phyloP scores from a whole-genome alignment of 2,888 invertebrate species.

The Agrochola lota region DNA sequence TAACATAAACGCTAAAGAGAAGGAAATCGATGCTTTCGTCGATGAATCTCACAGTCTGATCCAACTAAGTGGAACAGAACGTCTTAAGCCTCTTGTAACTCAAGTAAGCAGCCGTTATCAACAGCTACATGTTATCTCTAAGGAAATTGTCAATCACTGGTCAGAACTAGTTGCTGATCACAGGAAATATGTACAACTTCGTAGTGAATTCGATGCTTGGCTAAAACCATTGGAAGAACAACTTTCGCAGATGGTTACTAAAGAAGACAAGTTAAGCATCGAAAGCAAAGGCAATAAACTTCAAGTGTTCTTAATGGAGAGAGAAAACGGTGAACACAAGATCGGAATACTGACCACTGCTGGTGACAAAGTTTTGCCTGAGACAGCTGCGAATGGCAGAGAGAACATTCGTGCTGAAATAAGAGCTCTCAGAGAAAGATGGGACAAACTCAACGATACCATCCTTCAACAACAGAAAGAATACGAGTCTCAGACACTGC shows the following conservation, averaged over 20 bases:
- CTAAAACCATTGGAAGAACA: slow-evolving; percentile 93
- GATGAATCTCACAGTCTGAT: slow-evolving; percentile 97
- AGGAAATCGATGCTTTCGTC: slow-evolving; percentile 96
- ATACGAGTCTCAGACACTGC: slow-evolving; percentile 95
- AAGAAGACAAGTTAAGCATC: slow-evolving; percentile 92
- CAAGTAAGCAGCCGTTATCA: slow-evolving; percentile 97
- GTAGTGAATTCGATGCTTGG: slow-evolving; percentile 94
- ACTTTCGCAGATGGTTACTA: slow-evolving; percentile 91
- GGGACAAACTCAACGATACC: slow-evolving; percentile 96
- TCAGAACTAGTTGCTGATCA: slow-evolving; percentile 96
- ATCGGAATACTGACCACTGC: slow-evolving; percentile 93
- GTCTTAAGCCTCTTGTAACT: slow-evolving; percentile 95
- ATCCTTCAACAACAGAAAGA: slow-evolving; percentile 96
- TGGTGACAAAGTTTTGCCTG: slow-evolving; percentile 97
- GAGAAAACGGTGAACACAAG: slow-evolving; percentile 95
- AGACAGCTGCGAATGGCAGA: slow-evolving; percentile 97
- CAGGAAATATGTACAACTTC: slow-evolving; percentile 93
- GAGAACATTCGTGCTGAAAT: slow-evolving; percentile 97
- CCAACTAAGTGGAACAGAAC: slow-evolving; percentile 95
- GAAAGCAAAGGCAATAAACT: slow-evolving; percentile 93
- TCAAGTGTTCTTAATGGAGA: slow-evolving; percentile 94
- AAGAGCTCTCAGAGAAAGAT: slow-evolving; percentile 94
- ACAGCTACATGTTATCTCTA: slow-evolving; percentile 94
- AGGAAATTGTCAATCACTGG: slow-evolving; percentile 96
- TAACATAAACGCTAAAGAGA: slow-evolving; percentile 94